Evolutionary conservation across 2,113 vertebrate genomes (phyloP).

Genomic region (Microcebus lehilahytsara): DNA sequence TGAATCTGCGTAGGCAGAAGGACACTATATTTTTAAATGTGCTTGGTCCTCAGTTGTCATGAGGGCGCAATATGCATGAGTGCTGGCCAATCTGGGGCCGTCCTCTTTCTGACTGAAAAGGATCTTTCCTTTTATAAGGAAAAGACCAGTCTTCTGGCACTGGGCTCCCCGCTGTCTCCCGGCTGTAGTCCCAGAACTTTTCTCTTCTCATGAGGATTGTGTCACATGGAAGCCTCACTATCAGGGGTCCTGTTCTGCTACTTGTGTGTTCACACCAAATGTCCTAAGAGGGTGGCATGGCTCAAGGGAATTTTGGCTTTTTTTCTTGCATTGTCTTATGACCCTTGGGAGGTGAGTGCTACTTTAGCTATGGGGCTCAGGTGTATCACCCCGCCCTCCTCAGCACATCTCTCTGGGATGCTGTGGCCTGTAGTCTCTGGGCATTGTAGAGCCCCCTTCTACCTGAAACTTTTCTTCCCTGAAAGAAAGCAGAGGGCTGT

Average conservation of each 20-base stretch:
- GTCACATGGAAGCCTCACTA: neutral
- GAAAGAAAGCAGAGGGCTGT: conserved; percentile 63
- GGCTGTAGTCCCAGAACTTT: neutral
- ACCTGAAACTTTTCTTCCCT: conserved; percentile 51
- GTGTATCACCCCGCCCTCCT: neutral
- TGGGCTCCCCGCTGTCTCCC: neutral
- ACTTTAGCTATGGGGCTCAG: neutral
- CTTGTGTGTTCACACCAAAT: neutral
- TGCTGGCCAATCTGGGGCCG: neutral
- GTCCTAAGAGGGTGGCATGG: neutral
- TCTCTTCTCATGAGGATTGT: neutral
- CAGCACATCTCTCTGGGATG: neutral
- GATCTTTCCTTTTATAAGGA: neutral
- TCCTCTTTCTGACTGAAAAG: neutral
- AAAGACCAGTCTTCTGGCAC: neutral
- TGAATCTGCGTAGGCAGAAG: neutral
- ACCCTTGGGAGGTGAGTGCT: neutral
- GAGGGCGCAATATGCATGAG: neutral
- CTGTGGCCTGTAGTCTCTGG: conserved; percentile 21
- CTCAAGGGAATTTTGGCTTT: neutral
- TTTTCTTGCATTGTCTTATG: neutral
- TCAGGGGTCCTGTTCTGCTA: neutral
- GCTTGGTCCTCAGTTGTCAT: neutral
- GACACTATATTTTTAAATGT: neutral
- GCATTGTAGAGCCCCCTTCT: conserved; percentile 4